Base-by-base conservation (phyloP, 2,113 vertebrate genomes). In the Thryonomys swinderianus region DNA sequence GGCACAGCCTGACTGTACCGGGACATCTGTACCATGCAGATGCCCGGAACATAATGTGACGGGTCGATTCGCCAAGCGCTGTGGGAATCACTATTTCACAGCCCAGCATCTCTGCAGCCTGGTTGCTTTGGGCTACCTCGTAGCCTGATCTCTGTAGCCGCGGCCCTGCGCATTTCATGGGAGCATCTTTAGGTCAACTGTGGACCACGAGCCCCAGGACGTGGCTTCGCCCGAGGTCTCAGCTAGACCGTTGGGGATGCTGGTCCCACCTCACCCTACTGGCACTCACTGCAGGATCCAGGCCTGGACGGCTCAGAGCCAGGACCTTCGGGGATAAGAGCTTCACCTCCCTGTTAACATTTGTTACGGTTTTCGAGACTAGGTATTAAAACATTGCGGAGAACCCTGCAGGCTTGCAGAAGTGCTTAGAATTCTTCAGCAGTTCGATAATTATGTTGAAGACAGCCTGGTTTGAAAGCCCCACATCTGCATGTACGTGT, bases 381-480 rank as follows among this genome's bases (percentile, higher is more conserved):
- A 78, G 71, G 37, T 73, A 83, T 85, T 88, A 89, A 96, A 90
- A 82, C 53, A 14, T 61, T 37, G 61, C 7, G 34, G 82, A 88
- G 81, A 93, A 48, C 83, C 37, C 67, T 59, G 18, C 37, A 20
- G 83, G 86, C 79, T 40, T 34, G 62, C 37, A 83, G 59, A 92
- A 62, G 18, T 71, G 27, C 76, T 94, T 10, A 79, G 87, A 85
- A 93, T 96, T 96, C 95, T 80, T 67, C 25, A 80, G 87, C 80
- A 87, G 76, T 76, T 91, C 84, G 57, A 45, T 85, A 86, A 93
- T 94, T 86, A 90, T 61, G 76, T 55, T 90, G 92, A 95, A 66
- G 91, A 48, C 51, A 16, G 25, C 84, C 8, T 37, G 32, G 79
- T 86, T 91, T 62, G 48, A 71, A 90, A 86, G 30, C 85, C 85